Base-by-base conservation (phyloP, 2,113 vertebrate genomes). In the Psilopsiagon aurifrons region DNA sequence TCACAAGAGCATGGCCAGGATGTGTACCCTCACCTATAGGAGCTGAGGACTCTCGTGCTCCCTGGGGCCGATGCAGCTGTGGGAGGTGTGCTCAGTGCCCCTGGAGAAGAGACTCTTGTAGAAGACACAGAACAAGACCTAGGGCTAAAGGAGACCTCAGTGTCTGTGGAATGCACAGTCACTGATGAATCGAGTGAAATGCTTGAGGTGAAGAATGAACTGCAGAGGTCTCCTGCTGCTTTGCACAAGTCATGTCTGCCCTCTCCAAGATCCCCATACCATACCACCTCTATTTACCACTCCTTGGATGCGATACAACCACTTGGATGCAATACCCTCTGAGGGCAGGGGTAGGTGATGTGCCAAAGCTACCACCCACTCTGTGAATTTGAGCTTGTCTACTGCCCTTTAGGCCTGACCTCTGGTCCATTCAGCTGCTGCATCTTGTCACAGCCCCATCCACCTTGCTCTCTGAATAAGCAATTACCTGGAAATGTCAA, bases 1-100 rank as follows among this genome's bases (percentile, higher is more conserved):
- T 7, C 43, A 11, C 9, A 70, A 66, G 31, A 81, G 15, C 15
- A 19, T 0, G 17, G 33, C 15, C 49, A 90, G 63, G 13, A 35
- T n/a, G 39, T 31, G 33, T 3, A 2, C 16, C 35, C 39, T 64
- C 35, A 20, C 1, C 3, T 33, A 80, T 33, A 80, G 41, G 51
- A 80, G 19, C 41, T 70, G 73, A 59, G 28, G 7, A 7, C 28
- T 27, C 25, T 73, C 39, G 31, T 47, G 24, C 27, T 85, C 54
- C 44, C 31, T 2, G 2, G 4, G 52, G 9, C 47, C 27, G 18
- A 0, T 15, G 54, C 14, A 59, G 59, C 43, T 0, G 0, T 11
- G 52, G 44, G 68, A 83, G 44, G 14, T 47, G 37, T 14, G 8
- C 43, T 63, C 75, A 3, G 8, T 28, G 23, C n/a, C n/a, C 71